Base-by-base conservation (phyloP, 53 echinoderm and acorn worm species). In the Arbacia lixula region DNA sequence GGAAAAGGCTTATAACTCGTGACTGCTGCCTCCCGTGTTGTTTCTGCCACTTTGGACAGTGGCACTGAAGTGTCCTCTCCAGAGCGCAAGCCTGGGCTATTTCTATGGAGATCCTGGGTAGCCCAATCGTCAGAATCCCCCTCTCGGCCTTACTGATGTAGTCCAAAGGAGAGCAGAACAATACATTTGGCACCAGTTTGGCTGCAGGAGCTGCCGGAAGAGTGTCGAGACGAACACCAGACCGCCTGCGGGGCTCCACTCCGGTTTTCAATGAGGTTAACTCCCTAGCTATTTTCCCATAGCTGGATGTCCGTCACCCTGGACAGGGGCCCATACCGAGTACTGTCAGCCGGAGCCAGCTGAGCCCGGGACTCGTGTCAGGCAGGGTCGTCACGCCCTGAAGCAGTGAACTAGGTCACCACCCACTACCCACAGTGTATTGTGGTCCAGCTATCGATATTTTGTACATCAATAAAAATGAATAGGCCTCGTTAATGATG, bases 11-110 rank as follows among this genome's bases (percentile, higher is more conserved):
- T 91, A 91, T 85, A 88, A 91, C 92, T 65, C 58, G 84, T 89
- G 46, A 91, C 91, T 91, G 87, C 68, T 91, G 84, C 30, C 43
- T 76, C 60, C 91, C 84, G 91, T 91, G 91, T 91, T 91, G 86
- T 33, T 57, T 76, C 68, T 49, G 83, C 20, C 86, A 12, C 78
- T 68, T 53, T 29, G 17, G 14, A 74, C 6, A 34, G 9, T 26
- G 20, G 71, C 49, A 76, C 85, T 89, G 89, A 53, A 89, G 89
- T 89, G 89, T 14, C 89, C 76, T 89, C 89, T 89, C 76, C 84
- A 89, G 75, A 49, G 77, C 73, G 76, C 89, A 71, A 55, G 55
- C 80, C 88, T 81, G 85, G 92, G 92, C 85, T 25, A 30, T 32
- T 4, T 20, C 31, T 88, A 88, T 74, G 83, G 66, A 78, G 86